Base-by-base conservation (phyloP, 2,113 vertebrate species). In the Mola mola region DNA sequence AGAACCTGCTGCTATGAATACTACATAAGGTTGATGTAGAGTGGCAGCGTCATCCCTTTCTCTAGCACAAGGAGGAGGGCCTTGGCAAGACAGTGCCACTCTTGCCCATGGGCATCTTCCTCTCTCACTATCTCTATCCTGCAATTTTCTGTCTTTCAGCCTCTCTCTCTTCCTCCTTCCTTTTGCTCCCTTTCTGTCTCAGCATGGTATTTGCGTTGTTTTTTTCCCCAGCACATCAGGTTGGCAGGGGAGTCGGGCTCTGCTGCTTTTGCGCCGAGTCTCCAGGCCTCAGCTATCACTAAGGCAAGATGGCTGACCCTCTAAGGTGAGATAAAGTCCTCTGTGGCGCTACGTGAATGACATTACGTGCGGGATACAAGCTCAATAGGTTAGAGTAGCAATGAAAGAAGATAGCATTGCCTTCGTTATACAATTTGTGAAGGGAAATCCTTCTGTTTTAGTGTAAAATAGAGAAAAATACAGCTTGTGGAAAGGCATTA, bases 1-100 rank as follows among this genome's bases (percentile, higher is more conserved):
- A 78, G 90, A 92, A 92, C 93, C 91, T 90, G 76, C 86, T 81
- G 76, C 93, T 93, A 94, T 94, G 93, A 94, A 94, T 90, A 87
- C 90, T 74, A 66, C 91, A 91, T 89, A 89, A 89, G 84, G 83
- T 80, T 61, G 70, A 91, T 91, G 88, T 87, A 78, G 88, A 90
- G 89, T 87, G 86, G 82, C 75, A 78, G 81, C 73, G 83, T 88
- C 79, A 83, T 85, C 77, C 81, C 80, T 63, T 75, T 86, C 81
- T 76, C 79, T 87, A 87, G 88, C 86, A 86, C 83, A 61, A 82
- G 85, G 72, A 87, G 88, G 79, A 93, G 88, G 88, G 69, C 53
- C 63, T 26, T 26, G 46, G 91, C 88, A 82, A 86, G 85, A 90
- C 76, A 91, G 85, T 87, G 66, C 43, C 65, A 74, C 63, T 80